Conservation (phyloP, 2,113 vertebrate genomes). For the Oryzias javanicus region DNA sequence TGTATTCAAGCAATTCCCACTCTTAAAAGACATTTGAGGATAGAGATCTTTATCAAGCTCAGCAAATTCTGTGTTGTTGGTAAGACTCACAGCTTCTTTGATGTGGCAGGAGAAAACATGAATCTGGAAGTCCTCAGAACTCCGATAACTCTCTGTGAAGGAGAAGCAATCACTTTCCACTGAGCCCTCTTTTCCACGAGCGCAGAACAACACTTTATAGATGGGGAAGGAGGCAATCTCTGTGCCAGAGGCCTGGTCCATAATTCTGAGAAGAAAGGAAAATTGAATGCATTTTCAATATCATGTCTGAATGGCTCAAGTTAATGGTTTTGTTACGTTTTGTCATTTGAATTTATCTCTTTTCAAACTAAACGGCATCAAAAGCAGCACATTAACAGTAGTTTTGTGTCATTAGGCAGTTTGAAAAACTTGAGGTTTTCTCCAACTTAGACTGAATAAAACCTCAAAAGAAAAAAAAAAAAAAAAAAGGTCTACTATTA, state of each 20-base stretch:
- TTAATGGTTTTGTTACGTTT: too few species aligned
- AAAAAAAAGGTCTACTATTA: too few species aligned
- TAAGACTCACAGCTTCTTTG: slow-evolving; percentile 92
- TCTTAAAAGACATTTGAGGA: too few species aligned
- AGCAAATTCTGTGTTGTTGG: too few species aligned
- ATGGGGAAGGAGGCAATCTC: slow-evolving; percentile 95
- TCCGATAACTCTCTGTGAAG: slow-evolving; percentile 94
- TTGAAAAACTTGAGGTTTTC: neutral
- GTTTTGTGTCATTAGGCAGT: too few species aligned
- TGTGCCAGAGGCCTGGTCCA: slow-evolving; percentile 82
- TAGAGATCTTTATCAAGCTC: too few species aligned
- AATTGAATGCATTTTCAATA: too few species aligned
- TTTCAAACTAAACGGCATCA: too few species aligned
- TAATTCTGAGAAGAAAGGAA: slow-evolving; percentile 77
- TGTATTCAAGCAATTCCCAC: neutral
- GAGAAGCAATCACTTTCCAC: slow-evolving; percentile 91
- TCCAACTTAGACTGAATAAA: neutral
- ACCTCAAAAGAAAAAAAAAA: neutral
- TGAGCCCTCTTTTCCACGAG: slow-evolving; percentile 88
- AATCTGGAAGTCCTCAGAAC: slow-evolving; percentile 95
- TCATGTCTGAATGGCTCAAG: too few species aligned
- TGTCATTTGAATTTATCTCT: too few species aligned
- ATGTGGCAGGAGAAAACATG: slow-evolving; percentile 98
- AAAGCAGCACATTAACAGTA: too few species aligned
- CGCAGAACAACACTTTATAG: slow-evolving; percentile 96